Evolutionary conservation across 2,888 invertebrate species (phyloP), one percentile per base, ranked within the genome.

Genomic region (Deroplatys truncata): DNA sequence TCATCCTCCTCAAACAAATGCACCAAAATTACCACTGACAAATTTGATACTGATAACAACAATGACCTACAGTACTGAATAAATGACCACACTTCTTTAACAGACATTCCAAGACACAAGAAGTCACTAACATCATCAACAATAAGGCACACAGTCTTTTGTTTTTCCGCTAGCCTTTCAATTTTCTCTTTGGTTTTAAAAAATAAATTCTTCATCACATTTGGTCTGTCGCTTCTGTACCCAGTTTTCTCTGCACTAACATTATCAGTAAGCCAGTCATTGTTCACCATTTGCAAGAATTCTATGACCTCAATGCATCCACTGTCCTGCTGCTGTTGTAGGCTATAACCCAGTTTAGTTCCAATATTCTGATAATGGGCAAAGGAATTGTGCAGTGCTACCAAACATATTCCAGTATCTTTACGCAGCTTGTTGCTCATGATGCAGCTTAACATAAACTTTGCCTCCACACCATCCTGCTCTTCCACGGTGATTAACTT

Each of bases 361-460:
- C 97, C 96, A 82, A 97, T 95, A 93, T 96, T 96, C 90, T 96
- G 96, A 92, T 97, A 97, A 92, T 97, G 97, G 89, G 95, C 94
- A 86, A 96, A 94, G 2, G 96, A 95, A 92, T 97, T 96, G 92
- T 97, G 97, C 90, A 96, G 94, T 88, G 96, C 95, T 87, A 97
- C 94, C 86, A 97, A 93, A 91, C 97, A 94, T 10, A 96, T 93
- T 88, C 94, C 95, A 89, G 94, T 93, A 90, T 95, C 95, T 90
- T 95, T 95, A 91, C 95, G 95, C 88, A 96, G 92, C 5, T 25
- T 95, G 91, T 96, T 95, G 0, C 95, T 95, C 87, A 97, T 93
- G 25, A 97, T 94, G 91, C 96, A 95, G 92, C 96, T 96, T 83
- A 96, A 94, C 88, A 97, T 93, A 92, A 97, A 97, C 92, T 96